Conservation (phyloP, 2,113 vertebrate species). For the Dinomys branickii region DNA sequence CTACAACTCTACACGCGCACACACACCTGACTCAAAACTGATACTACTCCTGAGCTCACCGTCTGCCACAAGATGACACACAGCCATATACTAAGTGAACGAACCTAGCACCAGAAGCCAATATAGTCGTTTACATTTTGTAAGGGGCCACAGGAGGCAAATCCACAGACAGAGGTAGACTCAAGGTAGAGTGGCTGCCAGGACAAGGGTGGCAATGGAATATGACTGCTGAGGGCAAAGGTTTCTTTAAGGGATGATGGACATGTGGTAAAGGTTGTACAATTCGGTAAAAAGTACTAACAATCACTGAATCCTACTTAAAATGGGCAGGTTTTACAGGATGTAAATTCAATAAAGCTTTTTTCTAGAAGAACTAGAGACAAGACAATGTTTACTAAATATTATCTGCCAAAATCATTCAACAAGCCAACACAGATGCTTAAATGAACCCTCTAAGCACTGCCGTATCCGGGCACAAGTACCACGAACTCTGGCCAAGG, state of each 20-base stretch:
- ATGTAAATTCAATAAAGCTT: background rate
- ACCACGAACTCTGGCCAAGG: background rate
- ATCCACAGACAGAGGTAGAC: background rate
- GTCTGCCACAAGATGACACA: rapidly evolving
- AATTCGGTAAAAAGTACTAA: background rate
- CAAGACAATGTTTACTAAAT: background rate
- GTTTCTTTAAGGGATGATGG: background rate
- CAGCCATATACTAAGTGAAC: rapidly evolving
- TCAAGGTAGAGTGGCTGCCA: rapidly evolving
- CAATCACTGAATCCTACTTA: background rate
- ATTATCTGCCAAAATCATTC: background rate
- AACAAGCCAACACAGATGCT: background rate
- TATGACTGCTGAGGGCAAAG: rapidly evolving
- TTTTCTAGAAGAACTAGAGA: background rate
- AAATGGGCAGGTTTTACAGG: background rate
- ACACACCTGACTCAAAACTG: background rate
- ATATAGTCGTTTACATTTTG: rapidly evolving
- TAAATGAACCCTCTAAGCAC: background rate
- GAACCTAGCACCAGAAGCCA: background rate
- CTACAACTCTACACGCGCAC: background rate
- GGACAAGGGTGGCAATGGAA: background rate
- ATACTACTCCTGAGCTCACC: background rate
- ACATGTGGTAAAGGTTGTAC: background rate
- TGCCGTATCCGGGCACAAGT: too few relatives aligned
- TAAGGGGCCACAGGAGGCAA: background rate